A percentile compares a stretch with the other conserved stretches of the same genome.
These are phyloP conservation scores for Acanthochromis polyacanthus DNA, from an alignment of 2,113 vertebrate genomes.

Conservation along the genomic window DNA sequence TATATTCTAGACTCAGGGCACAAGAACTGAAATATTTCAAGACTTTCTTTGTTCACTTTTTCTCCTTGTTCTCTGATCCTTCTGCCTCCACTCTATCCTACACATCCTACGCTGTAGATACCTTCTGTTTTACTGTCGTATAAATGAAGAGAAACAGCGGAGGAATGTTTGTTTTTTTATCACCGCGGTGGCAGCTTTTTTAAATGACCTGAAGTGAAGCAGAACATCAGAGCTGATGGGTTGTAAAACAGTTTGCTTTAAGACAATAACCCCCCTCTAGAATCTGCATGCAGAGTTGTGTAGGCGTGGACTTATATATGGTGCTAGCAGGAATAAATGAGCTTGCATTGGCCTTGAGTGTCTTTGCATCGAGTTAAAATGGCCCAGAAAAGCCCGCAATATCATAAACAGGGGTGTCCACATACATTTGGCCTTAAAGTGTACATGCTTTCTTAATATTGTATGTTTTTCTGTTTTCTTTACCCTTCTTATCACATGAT, in stretches of 20 bases:
- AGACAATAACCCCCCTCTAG: not conserved
- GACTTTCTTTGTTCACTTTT: not conserved
- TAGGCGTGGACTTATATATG: too few species aligned
- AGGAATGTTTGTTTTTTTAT: slow-evolving; percentile 4
- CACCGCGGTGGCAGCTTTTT: not conserved
- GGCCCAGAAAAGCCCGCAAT: not conserved
- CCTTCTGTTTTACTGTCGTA: not conserved
- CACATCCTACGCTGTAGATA: not conserved
- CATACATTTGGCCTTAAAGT: not conserved
- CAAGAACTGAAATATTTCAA: too few species aligned
- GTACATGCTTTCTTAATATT: not conserved
- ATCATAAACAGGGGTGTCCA: not conserved
- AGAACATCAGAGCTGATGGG: not conserved
- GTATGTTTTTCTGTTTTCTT: not conserved
- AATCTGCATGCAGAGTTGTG: not conserved
- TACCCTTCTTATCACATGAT: not conserved
- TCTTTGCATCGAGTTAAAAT: too few species aligned
- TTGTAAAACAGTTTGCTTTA: not conserved
- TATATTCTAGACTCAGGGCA: too few species aligned
- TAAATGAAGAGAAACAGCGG: not conserved
- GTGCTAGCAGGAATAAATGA: too few species aligned
- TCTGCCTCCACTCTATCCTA: slow-evolving; percentile 15
- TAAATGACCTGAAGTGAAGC: not conserved
- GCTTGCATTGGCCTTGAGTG: too few species aligned
- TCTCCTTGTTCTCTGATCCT: not conserved